Evolutionary conservation across 1,140 invertebrate species (phyloP).

Genomic region (Diuraphis noxia): DNA sequence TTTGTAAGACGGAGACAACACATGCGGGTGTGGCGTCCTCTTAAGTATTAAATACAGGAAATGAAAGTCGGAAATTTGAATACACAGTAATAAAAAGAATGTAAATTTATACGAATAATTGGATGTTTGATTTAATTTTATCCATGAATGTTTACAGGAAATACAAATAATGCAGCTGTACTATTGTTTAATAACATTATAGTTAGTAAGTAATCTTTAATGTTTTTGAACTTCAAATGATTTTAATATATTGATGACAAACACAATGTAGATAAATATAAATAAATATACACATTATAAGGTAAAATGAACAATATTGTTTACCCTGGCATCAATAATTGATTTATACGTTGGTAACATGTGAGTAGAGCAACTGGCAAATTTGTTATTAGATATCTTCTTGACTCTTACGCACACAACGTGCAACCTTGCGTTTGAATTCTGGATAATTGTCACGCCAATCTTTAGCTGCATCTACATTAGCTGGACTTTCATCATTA

Average conservation of each 20-base stretch:
- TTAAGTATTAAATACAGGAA: not conserved
- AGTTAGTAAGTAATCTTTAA: not conserved
- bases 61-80: not conserved
- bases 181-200: slow-evolving; percentile 5
- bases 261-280: slow-evolving; percentile 6
- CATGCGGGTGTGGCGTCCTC: no score
- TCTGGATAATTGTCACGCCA: slow-evolving; percentile 96
- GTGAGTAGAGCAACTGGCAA: slow-evolving; percentile 40
- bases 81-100: not conserved
- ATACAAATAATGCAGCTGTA: not conserved
- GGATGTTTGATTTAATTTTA: not conserved
- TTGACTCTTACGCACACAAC: slow-evolving; percentile 97
- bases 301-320: slow-evolving; percentile 23
- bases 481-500: slow-evolving; percentile 99
- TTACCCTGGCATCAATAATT: slow-evolving; percentile 49
- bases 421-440: slow-evolving; percentile 96
- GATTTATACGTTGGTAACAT: slow-evolving; percentile 43
- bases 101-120: slow-evolving; percentile 6
- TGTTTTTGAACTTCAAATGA: not conserved
- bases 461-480: slow-evolving; percentile 99
- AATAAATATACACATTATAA: not conserved
- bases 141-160: not conserved
- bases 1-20: no score
- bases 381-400: slow-evolving; percentile 82
- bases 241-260: slow-evolving; percentile 11